phyloP scores from a whole-genome alignment of 1,140 invertebrate genomes.

The Hyles euphorbiae region DNA sequence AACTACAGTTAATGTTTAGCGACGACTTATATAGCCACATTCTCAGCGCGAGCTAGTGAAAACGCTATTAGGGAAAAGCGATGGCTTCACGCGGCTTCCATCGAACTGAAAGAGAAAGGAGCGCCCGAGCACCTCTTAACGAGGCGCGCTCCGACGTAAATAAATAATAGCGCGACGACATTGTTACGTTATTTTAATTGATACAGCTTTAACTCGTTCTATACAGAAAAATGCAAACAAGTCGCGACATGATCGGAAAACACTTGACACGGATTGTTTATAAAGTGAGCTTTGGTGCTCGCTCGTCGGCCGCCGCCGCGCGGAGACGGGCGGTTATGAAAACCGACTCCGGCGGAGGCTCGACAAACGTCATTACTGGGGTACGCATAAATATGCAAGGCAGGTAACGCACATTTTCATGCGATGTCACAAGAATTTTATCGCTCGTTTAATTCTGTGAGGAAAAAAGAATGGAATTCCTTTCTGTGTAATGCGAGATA shows the following conservation, averaged over 20 bases:
- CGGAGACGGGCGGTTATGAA: constrained; percentile 62
- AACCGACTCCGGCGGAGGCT: constrained; percentile 51
- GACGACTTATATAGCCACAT: constrained; percentile 59
- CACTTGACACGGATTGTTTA: constrained; percentile 65
- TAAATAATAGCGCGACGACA: constrained; percentile 23
- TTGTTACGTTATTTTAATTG: constrained; percentile 43
- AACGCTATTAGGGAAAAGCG: constrained; percentile 18
- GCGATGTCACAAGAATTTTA: constrained; percentile 74
- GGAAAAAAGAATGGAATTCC: constrained; percentile 68
- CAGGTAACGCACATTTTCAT: constrained; percentile 75
- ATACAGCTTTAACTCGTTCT: constrained; percentile 40
- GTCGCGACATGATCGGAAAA: constrained; percentile 54
- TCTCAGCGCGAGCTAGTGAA: constrained; percentile 42
- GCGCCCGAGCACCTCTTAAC: constrained; percentile 23
- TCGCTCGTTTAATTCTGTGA: constrained; percentile 72
- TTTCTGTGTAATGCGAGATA: constrained; percentile 58
- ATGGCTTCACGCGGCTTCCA: constrained; percentile 18
- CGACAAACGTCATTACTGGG: constrained; percentile 71
- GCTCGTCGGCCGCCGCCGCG: constrained; percentile 26
- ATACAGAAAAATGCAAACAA: constrained; percentile 54
- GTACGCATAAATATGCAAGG: constrained; percentile 73
- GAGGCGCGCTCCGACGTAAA: constrained; percentile 25
- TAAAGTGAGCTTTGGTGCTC: constrained; percentile 57
- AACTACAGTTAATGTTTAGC: constrained; percentile 55
- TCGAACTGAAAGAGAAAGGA: constrained; percentile 25